A percentile compares a stretch with the other conserved stretches of the same genome.
Evolutionary conservation across 2,113 vertebrate genomes (phyloP).

Genomic region (Ammodytes dubius): DNA sequence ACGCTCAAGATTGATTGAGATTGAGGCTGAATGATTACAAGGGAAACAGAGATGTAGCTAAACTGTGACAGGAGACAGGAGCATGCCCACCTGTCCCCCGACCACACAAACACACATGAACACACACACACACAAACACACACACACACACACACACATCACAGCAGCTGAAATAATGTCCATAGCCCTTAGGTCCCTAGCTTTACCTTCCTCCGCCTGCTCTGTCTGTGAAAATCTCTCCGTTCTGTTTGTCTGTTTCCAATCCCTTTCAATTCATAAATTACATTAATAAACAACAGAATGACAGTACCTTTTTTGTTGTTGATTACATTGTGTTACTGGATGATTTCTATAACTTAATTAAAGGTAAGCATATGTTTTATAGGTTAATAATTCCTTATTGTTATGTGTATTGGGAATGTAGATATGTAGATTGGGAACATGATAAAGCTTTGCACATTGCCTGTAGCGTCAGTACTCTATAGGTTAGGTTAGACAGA

Average conservation of each 20-base stretch:
- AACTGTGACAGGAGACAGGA: background rate
- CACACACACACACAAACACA: slow-evolving; percentile 24
- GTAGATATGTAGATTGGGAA: background rate
- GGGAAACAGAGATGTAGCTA: slow-evolving; percentile 37
- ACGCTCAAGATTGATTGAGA: slow-evolving; percentile 19
- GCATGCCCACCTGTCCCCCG: slow-evolving; percentile 35
- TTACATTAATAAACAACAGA: too few species aligned
- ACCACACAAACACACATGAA: background rate
- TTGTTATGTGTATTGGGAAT: background rate
- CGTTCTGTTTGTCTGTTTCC: background rate
- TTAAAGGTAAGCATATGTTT: background rate
- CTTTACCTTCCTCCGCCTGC: slow-evolving; percentile 14
- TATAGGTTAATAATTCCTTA: background rate
- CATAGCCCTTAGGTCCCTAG: background rate
- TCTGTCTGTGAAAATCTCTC: background rate
- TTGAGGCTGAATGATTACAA: slow-evolving; percentile 18
- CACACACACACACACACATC: slow-evolving; percentile 16
- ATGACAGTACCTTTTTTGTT: too few species aligned
- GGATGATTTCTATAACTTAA: background rate
- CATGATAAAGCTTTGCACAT: background rate
- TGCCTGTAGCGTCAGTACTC: background rate
- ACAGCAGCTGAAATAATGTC: slow-evolving; percentile 53
- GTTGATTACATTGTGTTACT: background rate
- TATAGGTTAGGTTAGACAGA: background rate
- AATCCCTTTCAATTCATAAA: too few species aligned